Conservation (phyloP, 2,888 invertebrate species). For the Pimpla rufipes region DNA sequence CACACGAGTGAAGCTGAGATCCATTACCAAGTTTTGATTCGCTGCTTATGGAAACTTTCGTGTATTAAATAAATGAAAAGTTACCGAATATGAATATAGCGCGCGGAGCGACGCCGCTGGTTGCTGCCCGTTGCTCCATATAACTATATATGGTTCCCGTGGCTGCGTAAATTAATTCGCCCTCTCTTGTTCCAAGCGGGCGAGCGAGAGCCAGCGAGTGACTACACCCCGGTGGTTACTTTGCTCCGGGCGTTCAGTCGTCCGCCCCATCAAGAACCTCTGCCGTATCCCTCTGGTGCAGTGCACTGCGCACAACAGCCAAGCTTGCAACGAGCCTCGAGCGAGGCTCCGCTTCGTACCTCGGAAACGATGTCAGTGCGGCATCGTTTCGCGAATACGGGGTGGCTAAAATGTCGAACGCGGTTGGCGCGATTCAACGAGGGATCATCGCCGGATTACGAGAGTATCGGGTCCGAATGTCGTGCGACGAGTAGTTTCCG, state of each 20-base stretch:
- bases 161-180: conserved; percentile 61
- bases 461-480: no score
- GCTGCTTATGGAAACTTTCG: conserved; percentile 49
- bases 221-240: conserved; percentile 54
- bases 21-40: conserved; percentile 49
- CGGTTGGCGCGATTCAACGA: no score
- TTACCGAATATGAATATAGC: conserved; percentile 39
- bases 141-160: conserved; percentile 48
- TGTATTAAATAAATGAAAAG: conserved; percentile 43
- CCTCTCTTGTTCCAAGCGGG: conserved; percentile 57
- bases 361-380: neutral
- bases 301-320: neutral
- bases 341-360: no score
- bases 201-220: conserved; percentile 48
- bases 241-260: conserved; percentile 54
- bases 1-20: conserved; percentile 1
- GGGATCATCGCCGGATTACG: no score
- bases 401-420: no score
- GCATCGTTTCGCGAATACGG: neutral
- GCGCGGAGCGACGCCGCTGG: conserved; percentile 30
- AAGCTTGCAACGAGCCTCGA: neutral
- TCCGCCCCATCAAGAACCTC: conserved; percentile 22
- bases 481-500: no score
- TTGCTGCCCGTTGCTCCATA: neutral
- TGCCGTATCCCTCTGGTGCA: conserved; percentile 2